Base-by-base conservation (phyloP, 2,888 invertebrate species). In the Hydrotaea cyrtoneurina region DNA sequence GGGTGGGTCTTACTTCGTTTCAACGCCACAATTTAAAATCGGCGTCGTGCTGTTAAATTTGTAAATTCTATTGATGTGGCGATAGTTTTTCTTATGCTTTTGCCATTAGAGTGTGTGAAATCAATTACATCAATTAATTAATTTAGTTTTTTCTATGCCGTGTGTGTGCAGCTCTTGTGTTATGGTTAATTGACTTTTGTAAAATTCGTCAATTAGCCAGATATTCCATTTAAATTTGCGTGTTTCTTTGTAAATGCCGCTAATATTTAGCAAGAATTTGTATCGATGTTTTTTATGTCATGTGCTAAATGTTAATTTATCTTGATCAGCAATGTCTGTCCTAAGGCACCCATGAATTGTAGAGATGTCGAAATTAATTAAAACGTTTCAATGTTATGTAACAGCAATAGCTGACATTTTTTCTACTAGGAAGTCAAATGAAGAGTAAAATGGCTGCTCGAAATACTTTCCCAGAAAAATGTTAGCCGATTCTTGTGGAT, bases 31-130 rank as follows among this genome's bases (percentile, higher is more conserved):
- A 39, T 39, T 39, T 39, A 39, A 13, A 39, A 50, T n/a, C 36
- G 15, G 39, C 39, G n/a, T n/a, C 23, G 62, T 55, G 79, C 43
- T 13, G 15, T 50, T 50, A n/a, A n/a, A n/a, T 50, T 50, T n/a
- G 4, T n/a, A 50, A 15, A n/a, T 50, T 50, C n/a, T n/a, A n/a
- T n/a, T n/a, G 15, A 50, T 15, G 50, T 10, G 11, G 43, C n/a
- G n/a, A n/a, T n/a, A n/a, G n/a, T n/a, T n/a, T n/a, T n/a, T n/a
- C n/a, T 50, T 50, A 50, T 50, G 3, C 1, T 50, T 50, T 50
- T 15, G 8, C n/a, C 50, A 50, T n/a, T 50, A 50, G 50, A 50
- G n/a, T 50, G 50, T 8, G 13, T 5, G 3, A 8, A 36, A 36
- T 36, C 43, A 50, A 50, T 15, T 50, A 50, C 15, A n/a, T 50